Conservation (phyloP, 1,140 invertebrate species). For the Apocrypta bakeri region DNA sequence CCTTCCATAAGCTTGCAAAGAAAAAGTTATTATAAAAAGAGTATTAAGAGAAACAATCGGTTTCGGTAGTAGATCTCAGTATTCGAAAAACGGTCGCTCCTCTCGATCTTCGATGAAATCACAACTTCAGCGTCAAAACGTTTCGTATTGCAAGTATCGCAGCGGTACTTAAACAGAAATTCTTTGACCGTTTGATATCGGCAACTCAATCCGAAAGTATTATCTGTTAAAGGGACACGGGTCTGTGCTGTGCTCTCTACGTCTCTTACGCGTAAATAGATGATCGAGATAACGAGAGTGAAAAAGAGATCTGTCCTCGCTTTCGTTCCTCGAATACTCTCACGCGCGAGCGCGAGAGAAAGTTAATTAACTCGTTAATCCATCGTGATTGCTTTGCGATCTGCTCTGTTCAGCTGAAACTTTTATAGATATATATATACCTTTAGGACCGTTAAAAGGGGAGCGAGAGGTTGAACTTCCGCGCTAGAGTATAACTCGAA, state of each 20-base stretch:
- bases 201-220: neutral
- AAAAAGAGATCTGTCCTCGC: neutral
- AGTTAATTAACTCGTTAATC: conserved; percentile 45
- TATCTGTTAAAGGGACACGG: neutral
- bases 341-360: neutral
- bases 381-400: conserved; percentile 28
- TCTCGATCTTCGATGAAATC: too few relatives aligned
- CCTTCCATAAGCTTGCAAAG: too few relatives aligned
- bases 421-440: neutral
- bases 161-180: too few relatives aligned
- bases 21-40: too few relatives aligned
- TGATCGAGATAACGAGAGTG: conserved; percentile 1
- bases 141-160: too few relatives aligned
- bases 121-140: too few relatives aligned
- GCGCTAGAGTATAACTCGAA: neutral
- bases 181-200: too few relatives aligned
- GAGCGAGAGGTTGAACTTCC: neutral
- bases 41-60: too few relatives aligned
- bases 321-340: neutral
- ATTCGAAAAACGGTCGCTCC: too few relatives aligned
- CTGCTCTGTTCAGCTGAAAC: conserved; percentile 18
- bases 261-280: neutral
- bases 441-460: neutral
- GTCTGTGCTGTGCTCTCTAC: neutral
- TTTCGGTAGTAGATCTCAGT: too few relatives aligned